Base-by-base conservation (phyloP, 2,797 vertebrate species). In the Pangasius sanitwongsei region DNA sequence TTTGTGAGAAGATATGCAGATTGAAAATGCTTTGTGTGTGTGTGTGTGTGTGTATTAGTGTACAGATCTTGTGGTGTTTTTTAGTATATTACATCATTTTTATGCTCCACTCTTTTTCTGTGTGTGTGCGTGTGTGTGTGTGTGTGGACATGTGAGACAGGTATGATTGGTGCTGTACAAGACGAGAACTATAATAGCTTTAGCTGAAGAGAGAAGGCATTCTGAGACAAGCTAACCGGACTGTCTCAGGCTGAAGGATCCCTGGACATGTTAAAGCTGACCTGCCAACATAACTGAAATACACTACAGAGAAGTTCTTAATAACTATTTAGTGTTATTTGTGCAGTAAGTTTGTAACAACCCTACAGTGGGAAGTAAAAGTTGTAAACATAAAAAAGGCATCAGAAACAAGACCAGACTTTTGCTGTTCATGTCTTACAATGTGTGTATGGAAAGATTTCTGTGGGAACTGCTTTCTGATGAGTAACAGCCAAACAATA, bases 1-100 rank as follows among this genome's bases (percentile, higher is more conserved):
- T 67, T 74, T 74, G 37, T 88, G 9, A 34, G 23, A 44, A 31
- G 55, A 88, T n/a, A 37, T 37, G 9, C n/a, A 72, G 44, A 50
- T 41, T 82, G 23, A 82, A 81, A 59, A 57, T 86, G 83, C 11
- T 63, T 59, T 86, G 8, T 75, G 37, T 75, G 37, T 74, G 28
- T 34, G 34, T 1, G 34, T 34, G 1, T 77, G 55, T 86, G 72
- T 87, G 7, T 61, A 53, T 75, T 44, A 44, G 44, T 44, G 44
- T 44, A 44, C 44, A 44, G 44, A 44, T 44, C 44, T 7, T 44
- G 44, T 44, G 44, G 44, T 8, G 44, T 7, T 44, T 44, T 44
- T 44, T 44, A 44, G 44, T 44, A 44, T 44, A 44, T 44, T 44
- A 44, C 44, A 44, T 44, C 44, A 44, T 44, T 44, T 44, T 44